Evolutionary conservation across 2,888 invertebrate species (phyloP).

Genomic region (Pandemis corylana): DNA sequence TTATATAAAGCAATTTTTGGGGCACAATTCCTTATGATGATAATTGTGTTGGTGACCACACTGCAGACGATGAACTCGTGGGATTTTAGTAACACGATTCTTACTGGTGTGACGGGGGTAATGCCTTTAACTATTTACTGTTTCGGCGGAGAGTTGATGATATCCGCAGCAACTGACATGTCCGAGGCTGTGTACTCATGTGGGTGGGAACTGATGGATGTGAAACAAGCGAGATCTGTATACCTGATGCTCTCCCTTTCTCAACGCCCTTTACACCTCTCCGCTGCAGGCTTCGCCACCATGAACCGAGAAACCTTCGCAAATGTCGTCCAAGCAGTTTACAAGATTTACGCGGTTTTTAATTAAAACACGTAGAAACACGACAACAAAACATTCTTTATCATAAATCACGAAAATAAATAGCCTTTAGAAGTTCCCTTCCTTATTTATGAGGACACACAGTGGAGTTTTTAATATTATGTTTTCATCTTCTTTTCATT

Average conservation of each 20-base stretch:
- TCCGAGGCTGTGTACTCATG: conserved; percentile 57
- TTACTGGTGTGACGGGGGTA: conserved; percentile 62
- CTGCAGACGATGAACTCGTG: conserved; percentile 65
- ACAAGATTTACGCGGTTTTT: conserved; percentile 69
- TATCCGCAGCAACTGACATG: conserved; percentile 59
- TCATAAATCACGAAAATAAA: not conserved
- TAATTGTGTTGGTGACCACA: conserved; percentile 63
- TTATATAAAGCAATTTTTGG: conserved; percentile 62
- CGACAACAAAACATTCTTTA: not conserved
- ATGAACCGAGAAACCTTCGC: conserved; percentile 70
- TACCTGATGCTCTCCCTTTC: conserved; percentile 59
- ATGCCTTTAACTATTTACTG: conserved; percentile 67
- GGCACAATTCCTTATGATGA: conserved; percentile 67
- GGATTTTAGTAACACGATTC: conserved; percentile 62
- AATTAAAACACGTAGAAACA: conserved; percentile 52
- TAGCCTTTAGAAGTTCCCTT: not conserved
- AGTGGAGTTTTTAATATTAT: conserved; percentile 2
- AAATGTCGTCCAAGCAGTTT: conserved; percentile 62
- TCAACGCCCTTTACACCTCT: conserved; percentile 59
- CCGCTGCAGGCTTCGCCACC: conserved; percentile 62
- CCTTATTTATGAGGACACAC: conserved; percentile 3
- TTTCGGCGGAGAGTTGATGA: conserved; percentile 66
- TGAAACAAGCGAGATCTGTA: conserved; percentile 56
- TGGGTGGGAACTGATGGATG: conserved; percentile 65
- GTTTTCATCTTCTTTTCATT: not conserved